Conservation (phyloP, 2,113 vertebrate genomes). For the Hemicordylus capensis region DNA sequence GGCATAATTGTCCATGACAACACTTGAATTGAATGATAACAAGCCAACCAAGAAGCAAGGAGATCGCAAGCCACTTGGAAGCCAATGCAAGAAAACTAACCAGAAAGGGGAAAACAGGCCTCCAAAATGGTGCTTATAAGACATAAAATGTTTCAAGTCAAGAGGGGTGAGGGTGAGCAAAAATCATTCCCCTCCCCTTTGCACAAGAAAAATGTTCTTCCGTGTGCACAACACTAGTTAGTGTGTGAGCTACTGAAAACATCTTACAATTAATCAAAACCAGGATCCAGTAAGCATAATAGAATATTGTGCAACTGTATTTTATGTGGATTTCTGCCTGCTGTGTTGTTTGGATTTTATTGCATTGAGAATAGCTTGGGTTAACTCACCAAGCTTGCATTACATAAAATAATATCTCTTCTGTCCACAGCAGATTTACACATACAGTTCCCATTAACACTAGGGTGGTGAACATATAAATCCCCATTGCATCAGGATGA, state of each 20-base stretch:
- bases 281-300: neutral
- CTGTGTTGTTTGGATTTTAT: neutral
- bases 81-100: no score
- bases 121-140: no score
- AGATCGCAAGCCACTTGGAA: no score
- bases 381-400: neutral
- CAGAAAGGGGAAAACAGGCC: no score
- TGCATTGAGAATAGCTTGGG: neutral
- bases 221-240: no score
- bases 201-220: no score
- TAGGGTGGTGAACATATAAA: neutral
- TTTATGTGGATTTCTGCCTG: slow-evolving; percentile 1
- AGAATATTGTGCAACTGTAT: neutral
- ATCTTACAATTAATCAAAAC: neutral
- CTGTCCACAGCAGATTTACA: slow-evolving; percentile 24
- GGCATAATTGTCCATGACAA: no score
- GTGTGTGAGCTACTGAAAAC: neutral
- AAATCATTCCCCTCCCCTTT: no score
- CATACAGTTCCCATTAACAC: neutral
- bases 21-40: no score
- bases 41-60: no score
- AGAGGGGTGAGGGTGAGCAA: no score
- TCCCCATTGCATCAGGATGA: slow-evolving; percentile 23
- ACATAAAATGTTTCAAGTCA: no score
- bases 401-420: neutral